Percentiles rank a stretch among this genome's conserved stretches.
phyloP scores from a whole-genome alignment of 2,797 vertebrate species.

The Poecilia wingei region DNA sequence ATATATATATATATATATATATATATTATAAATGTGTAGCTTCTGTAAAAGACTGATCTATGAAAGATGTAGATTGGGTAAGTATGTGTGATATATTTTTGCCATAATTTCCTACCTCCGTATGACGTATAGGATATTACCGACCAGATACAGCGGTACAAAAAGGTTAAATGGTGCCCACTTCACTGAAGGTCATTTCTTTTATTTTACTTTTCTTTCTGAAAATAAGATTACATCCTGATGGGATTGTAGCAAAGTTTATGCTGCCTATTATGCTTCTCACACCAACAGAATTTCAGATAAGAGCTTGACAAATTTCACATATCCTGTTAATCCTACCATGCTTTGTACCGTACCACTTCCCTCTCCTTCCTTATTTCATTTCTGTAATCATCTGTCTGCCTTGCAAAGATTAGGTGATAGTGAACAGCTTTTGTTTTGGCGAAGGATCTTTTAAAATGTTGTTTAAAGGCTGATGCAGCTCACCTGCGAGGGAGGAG shows the following conservation, averaged over 20 bases:
- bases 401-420: conserved; percentile 67
- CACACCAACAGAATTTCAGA: conserved; percentile 76
- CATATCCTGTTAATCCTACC: conserved; percentile 78
- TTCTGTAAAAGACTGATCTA: too few species aligned
- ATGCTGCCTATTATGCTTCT: conserved; percentile 68
- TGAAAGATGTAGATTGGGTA: neutral
- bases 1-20: too few species aligned
- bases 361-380: conserved; percentile 37
- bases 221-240: conserved; percentile 69
- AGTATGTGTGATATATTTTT: neutral
- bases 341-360: conserved; percentile 63
- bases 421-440: conserved; percentile 80
- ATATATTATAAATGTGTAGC: too few species aligned
- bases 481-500: conserved; percentile 75
- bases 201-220: conserved; percentile 59
- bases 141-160: neutral
- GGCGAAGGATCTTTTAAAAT: conserved; percentile 64
- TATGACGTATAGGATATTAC: neutral
- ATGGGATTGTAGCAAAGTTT: conserved; percentile 60
- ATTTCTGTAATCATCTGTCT: conserved; percentile 44
- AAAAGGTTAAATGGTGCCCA: neutral
- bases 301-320: conserved; percentile 82
- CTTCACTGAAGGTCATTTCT: conserved; percentile 35
- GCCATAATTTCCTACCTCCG: neutral
- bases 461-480: conserved; percentile 73